Percentiles rank a stretch among this genome's conserved stretches.
These are phyloP conservation scores for Chlamydotis undulata DNA, from an alignment of 2,113 vertebrate species.

Conservation along the genomic window DNA sequence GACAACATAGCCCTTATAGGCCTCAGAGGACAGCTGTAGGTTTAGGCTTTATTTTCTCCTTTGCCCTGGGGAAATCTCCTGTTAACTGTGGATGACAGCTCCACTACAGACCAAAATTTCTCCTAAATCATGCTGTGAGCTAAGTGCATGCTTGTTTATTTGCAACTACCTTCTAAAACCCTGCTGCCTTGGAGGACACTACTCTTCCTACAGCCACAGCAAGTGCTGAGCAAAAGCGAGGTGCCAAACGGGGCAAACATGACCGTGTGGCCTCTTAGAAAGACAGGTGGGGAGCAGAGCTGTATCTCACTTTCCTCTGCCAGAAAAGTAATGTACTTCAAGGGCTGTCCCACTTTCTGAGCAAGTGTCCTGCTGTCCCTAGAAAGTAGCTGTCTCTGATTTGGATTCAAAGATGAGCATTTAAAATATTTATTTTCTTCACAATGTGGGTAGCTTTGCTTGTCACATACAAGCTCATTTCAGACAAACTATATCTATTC, in stretches of 20 bases:
- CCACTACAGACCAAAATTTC: not conserved
- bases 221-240: not conserved
- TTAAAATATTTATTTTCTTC: not conserved
- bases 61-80: not conserved
- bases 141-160: not conserved
- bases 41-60: slow-evolving; percentile 5
- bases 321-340: not conserved
- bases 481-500: not conserved
- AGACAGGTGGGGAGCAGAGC: not conserved
- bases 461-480: not conserved
- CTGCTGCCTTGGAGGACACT: not conserved
- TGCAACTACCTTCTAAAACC: not conserved
- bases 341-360: not conserved
- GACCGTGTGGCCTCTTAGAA: not conserved
- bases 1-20: not conserved
- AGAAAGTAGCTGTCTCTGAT: not conserved
- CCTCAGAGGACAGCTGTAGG: not conserved
- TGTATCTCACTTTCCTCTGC: not conserved
- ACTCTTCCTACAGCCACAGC: not conserved
- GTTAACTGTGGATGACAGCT: not conserved
- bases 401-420: not conserved
- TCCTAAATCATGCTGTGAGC: not conserved
- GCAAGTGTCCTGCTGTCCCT: not conserved
- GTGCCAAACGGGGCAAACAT: not conserved
- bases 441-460: not conserved